These are phyloP conservation scores for Pseudomyrmex flavicornis DNA, from an alignment of 1,140 invertebrate species.

Conservation along the genomic window DNA sequence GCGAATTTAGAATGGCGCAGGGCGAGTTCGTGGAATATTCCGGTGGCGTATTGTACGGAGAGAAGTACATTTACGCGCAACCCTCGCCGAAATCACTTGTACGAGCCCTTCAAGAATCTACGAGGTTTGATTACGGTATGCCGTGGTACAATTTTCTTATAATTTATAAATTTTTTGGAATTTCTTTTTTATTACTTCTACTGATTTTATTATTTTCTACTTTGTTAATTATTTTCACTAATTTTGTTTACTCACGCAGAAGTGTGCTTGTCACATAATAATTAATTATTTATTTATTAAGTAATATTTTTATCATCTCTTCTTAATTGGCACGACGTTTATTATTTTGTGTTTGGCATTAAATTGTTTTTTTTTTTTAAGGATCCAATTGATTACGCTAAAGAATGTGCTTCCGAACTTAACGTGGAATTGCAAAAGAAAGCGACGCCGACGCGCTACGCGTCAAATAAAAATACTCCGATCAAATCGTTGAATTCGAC, in stretches of 20 bases:
- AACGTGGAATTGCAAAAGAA: constrained; percentile 77
- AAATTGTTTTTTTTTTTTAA: constrained; percentile 60
- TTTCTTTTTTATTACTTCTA: not conserved
- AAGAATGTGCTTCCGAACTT: constrained; percentile 75
- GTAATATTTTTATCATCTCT: constrained; percentile 22
- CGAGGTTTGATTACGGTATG: constrained; percentile 64
- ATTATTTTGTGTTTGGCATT: not conserved
- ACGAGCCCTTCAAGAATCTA: constrained; percentile 73
- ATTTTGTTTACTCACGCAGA: not conserved
- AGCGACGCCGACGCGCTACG: constrained; percentile 55
- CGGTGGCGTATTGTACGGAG: constrained; percentile 83
- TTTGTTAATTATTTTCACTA: constrained; percentile 7
- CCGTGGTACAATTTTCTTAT: not conserved
- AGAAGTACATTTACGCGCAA: constrained; percentile 82
- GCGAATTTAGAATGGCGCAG: constrained; percentile 87
- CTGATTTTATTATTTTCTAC: constrained; percentile 7
- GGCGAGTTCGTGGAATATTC: constrained; percentile 77
- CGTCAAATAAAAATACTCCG: constrained; percentile 43
- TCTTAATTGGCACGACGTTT: not conserved
- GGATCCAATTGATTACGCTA: constrained; percentile 73
- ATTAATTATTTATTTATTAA: not conserved
- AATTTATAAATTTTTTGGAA: not conserved
- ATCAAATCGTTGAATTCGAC: constrained; percentile 31
- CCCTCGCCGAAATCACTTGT: constrained; percentile 79
- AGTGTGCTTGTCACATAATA: not conserved